phyloP scores from a whole-genome alignment of 2,888 invertebrate genomes.

The Cephus nigrinus region DNA sequence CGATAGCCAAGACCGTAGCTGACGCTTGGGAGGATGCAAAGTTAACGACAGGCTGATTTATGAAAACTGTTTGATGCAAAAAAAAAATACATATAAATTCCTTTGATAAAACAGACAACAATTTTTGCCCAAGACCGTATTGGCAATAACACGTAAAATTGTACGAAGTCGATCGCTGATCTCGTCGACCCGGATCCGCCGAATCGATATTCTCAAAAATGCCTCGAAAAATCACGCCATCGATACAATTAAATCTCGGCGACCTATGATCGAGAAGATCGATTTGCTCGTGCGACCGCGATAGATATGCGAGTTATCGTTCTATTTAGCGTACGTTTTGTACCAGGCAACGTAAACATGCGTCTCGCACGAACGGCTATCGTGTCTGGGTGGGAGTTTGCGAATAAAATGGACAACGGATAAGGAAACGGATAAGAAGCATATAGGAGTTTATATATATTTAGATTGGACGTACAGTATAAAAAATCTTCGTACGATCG shows the following conservation, averaged over 20 bases:
- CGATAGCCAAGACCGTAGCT: neutral
- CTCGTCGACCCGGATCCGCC: too few species aligned
- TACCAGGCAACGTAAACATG: neutral
- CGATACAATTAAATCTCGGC: neutral
- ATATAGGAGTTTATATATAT: neutral
- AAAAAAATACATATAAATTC: too few species aligned
- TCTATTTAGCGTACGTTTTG: neutral
- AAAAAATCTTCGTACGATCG: neutral
- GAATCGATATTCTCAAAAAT: neutral
- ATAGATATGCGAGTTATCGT: neutral
- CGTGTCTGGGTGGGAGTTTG: neutral
- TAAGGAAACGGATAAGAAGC: neutral
- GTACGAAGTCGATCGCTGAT: too few species aligned
- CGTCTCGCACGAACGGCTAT: neutral
- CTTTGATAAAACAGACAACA: too few species aligned
- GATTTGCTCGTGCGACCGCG: neutral
- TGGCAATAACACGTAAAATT: too few species aligned
- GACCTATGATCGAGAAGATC: neutral
- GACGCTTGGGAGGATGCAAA: neutral
- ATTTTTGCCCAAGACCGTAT: too few species aligned
- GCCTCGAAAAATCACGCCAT: neutral
- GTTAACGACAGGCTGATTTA: neutral
- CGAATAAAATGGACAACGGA: conserved; percentile 25
- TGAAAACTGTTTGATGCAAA: too few species aligned
- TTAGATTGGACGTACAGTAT: neutral